Percentiles rank a stretch among this genome's conserved stretches.
Evolutionary conservation across 2,113 vertebrate species (phyloP).

Genomic region (Gulo gulo): DNA sequence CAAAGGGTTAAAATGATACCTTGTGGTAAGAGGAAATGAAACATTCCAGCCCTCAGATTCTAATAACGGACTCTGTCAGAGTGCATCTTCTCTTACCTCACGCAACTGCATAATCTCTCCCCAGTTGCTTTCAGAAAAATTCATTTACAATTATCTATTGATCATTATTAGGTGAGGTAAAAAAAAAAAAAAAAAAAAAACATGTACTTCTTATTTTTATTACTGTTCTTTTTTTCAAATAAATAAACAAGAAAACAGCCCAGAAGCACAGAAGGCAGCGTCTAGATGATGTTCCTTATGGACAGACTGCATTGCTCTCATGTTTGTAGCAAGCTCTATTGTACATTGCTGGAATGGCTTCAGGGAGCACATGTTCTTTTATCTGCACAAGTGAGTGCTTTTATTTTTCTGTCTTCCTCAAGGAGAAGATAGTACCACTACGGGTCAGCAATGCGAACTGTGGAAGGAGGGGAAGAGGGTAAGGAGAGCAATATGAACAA

Average conservation of each 20-base stretch:
- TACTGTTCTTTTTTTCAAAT: background rate
- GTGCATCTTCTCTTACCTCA: background rate
- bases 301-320: fast-evolving
- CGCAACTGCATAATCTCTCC: background rate
- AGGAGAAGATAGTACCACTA: background rate
- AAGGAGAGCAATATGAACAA: background rate
- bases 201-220: slow-evolving; percentile 15
- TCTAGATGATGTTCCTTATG: background rate
- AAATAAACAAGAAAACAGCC: slow-evolving; percentile 45
- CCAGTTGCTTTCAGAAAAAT: background rate
- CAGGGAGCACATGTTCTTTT: background rate
- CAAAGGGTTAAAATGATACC: slow-evolving; percentile 53
- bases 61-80: background rate
- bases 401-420: background rate
- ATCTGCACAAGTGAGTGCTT: background rate
- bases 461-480: no score
- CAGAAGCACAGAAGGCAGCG: background rate
- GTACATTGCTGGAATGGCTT: background rate
- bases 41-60: background rate
- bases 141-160: slow-evolving; percentile 31
- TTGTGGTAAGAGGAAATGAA: background rate
- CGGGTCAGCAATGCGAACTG: background rate
- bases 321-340: background rate
- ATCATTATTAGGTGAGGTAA: slow-evolving; percentile 26
- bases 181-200: slow-evolving; percentile 12